phyloP scores from a whole-genome alignment of 2,797 vertebrate genomes.

The Sebastes oblongus region DNA sequence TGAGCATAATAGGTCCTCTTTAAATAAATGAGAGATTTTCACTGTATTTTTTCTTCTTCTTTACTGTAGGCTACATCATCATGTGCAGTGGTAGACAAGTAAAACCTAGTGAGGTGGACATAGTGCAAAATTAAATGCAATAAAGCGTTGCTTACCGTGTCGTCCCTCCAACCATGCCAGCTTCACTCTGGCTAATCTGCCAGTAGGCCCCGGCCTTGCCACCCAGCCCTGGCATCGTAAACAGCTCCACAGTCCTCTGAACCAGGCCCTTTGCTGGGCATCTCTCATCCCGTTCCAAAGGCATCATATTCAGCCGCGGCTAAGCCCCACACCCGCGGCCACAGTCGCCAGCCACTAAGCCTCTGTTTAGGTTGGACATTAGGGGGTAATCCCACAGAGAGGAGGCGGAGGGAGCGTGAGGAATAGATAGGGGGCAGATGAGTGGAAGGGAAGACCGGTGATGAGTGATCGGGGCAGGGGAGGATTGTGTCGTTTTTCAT shows the following conservation, averaged over 20 bases:
- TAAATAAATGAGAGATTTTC: neutral
- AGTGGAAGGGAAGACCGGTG: conserved; percentile 39
- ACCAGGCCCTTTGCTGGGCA: conserved; percentile 39
- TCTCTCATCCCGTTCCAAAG: conserved; percentile 69
- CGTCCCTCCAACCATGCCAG: neutral
- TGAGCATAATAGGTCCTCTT: neutral
- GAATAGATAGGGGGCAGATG: conserved; percentile 24
- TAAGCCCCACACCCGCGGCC: conserved; percentile 66
- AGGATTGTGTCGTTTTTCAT: conserved; percentile 33
- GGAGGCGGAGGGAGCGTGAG: conserved; percentile 24
- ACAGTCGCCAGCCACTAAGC: conserved; percentile 80
- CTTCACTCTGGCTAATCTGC: conserved; percentile 39
- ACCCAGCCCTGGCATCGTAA: conserved; percentile 42
- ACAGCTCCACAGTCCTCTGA: conserved; percentile 24
- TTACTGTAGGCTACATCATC: neutral
- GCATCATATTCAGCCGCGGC: conserved; percentile 68
- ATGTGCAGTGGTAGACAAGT: neutral
- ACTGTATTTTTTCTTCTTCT: neutral
- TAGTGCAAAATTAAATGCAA: neutral
- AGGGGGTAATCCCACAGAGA: conserved; percentile 74
- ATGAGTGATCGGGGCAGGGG: conserved; percentile 55
- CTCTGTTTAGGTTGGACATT: conserved; percentile 83
- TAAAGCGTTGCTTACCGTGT: neutral
- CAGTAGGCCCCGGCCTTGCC: conserved; percentile 26
- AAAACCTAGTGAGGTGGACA: neutral